Percentiles rank a stretch among this genome's conserved stretches.
These are phyloP conservation scores for Corythaixoides concolor DNA, from an alignment of 2,113 vertebrate genomes.

Conservation along the genomic window DNA sequence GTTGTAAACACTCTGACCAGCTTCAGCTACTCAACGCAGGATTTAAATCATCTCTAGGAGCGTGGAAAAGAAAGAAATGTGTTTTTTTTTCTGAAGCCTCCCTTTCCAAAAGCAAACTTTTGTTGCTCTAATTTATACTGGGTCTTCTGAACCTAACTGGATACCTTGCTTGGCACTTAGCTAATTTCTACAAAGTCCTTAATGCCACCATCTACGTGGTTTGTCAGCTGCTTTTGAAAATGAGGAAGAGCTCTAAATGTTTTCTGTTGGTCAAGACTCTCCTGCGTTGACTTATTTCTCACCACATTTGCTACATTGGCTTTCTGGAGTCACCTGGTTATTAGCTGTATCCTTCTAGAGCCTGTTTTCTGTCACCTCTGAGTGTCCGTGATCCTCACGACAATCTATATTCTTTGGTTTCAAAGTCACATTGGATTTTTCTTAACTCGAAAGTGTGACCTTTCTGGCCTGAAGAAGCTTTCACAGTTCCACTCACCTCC, in stretches of 20 bases:
- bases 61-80: background rate
- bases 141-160: background rate
- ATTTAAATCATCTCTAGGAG: background rate
- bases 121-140: background rate
- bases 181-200: background rate
- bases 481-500: background rate
- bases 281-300: background rate
- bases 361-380: background rate
- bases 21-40: background rate
- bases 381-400: background rate
- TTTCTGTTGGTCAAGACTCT: background rate
- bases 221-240: background rate
- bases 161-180: background rate
- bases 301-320: accelerated
- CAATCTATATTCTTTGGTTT: background rate
- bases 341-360: background rate
- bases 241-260: background rate
- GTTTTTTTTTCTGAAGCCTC: background rate
- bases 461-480: background rate
- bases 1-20: background rate
- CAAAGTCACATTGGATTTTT: background rate
- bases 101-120: background rate
- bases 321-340: background rate
- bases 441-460: background rate
- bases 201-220: background rate